These are phyloP conservation scores for Calyptomena viridis DNA, from an alignment of 2,113 vertebrate genomes.

Conservation along the genomic window DNA sequence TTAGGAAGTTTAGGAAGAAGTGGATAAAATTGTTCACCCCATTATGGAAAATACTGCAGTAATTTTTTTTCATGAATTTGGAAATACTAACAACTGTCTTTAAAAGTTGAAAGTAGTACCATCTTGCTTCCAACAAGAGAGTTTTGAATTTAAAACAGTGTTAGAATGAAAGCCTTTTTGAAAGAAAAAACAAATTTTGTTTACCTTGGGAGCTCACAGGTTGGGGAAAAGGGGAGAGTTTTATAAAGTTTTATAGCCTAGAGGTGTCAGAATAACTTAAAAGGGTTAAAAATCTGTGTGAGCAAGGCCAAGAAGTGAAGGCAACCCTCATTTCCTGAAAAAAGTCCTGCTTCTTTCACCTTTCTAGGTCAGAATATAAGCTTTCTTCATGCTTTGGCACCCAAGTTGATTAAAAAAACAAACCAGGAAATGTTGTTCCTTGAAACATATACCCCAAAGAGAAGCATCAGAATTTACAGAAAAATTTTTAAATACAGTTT, in stretches of 20 bases:
- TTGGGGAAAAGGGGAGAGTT: not conserved
- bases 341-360: not conserved
- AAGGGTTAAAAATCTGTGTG: not conserved
- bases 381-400: not conserved
- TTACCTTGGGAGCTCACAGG: not conserved
- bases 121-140: not conserved
- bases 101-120: not conserved
- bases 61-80: not conserved
- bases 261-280: not conserved
- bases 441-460: not conserved
- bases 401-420: not conserved
- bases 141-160: constrained; percentile 6
- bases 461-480: not conserved
- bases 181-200: not conserved
- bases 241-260: not conserved
- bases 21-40: not conserved
- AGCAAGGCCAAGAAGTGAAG: not conserved
- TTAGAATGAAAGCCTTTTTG: not conserved
- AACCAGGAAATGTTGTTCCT: not conserved
- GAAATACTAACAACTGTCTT: not conserved
- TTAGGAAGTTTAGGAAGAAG: constrained; percentile 2
- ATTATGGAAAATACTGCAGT: not conserved
- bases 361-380: not conserved
- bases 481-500: not conserved
- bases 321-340: not conserved